Percentiles rank a stretch among this genome's conserved stretches.
Conservation (phyloP, 1,140 invertebrate species). For the Diabrotica undecimpunctata region DNA sequence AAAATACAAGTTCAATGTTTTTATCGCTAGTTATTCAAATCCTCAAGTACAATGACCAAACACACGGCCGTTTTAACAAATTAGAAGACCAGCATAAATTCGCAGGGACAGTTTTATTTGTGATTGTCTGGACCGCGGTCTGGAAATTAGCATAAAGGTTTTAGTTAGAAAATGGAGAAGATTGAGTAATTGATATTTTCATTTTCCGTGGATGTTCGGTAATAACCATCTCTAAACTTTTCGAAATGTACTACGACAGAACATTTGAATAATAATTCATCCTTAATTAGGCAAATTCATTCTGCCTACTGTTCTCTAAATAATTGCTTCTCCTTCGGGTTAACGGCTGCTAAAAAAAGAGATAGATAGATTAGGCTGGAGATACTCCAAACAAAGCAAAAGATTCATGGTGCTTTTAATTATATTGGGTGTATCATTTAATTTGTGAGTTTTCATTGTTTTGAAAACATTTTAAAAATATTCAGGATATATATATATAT, state of each 20-base stretch:
- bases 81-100: neutral
- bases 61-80: neutral
- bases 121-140: neutral
- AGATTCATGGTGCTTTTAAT: no score
- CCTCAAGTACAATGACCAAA: neutral
- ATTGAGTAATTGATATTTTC: neutral
- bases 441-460: no score
- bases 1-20: no score
- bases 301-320: neutral
- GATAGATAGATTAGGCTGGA: neutral
- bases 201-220: neutral
- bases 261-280: neutral
- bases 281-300: conserved; percentile 2
- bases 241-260: neutral
- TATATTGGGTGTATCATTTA: no score
- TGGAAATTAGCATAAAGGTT: neutral
- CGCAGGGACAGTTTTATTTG: neutral
- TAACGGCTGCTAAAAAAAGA: neutral
- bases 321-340: neutral
- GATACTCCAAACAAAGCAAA: no score
- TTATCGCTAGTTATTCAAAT: no score
- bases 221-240: neutral
- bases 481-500: no score
- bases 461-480: no score
- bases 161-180: neutral